Evolutionary conservation across 2,797 vertebrate species (phyloP).

Genomic region (Alca torda): DNA sequence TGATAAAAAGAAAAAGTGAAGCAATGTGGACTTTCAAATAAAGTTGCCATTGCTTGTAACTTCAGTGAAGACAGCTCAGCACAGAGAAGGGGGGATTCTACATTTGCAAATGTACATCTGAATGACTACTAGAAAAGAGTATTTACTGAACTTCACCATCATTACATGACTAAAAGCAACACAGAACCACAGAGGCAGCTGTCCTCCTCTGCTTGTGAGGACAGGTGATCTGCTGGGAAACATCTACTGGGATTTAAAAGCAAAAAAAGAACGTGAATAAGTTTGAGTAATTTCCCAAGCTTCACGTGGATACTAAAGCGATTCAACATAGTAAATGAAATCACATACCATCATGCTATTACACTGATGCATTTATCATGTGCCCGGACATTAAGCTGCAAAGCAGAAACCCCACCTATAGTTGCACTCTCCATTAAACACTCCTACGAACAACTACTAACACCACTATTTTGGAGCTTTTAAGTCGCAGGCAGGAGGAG

Average conservation of each 20-base stretch:
- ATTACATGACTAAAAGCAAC: background rate
- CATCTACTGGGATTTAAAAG: background rate
- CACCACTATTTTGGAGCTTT: constrained; percentile 48
- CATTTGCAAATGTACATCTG: background rate
- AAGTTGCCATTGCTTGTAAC: background rate
- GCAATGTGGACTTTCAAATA: background rate
- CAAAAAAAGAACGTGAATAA: background rate
- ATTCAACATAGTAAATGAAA: background rate
- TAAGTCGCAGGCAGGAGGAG: constrained; percentile 48
- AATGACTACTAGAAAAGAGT: background rate
- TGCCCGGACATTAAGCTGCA: background rate
- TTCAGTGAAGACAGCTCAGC: background rate
- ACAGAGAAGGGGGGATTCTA: background rate
- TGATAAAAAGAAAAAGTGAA: background rate
- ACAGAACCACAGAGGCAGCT: background rate
- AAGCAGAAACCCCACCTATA: background rate
- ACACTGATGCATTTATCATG: background rate
- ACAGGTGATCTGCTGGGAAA: background rate
- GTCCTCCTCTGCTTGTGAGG: background rate
- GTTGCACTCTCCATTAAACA: background rate
- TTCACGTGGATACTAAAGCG: background rate
- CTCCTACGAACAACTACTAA: constrained; percentile 19
- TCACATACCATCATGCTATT: background rate
- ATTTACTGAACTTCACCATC: background rate
- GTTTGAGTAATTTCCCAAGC: background rate